Conservation (phyloP, 2,888 invertebrate genomes). For the Eledone cirrhosa region DNA sequence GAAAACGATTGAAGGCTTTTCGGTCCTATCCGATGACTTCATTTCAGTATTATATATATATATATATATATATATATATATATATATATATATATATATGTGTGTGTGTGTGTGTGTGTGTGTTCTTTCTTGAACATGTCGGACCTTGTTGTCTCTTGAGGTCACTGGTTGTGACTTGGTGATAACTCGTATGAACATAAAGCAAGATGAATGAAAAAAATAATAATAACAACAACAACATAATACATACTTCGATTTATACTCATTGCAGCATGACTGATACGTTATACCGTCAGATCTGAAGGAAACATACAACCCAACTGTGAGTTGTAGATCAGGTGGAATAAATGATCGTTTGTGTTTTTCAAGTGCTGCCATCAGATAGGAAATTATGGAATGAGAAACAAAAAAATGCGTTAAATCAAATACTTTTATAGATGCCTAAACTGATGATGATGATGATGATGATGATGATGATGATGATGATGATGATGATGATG, state of each 20-base stretch:
- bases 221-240: neutral
- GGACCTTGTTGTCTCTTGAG: too few relatives aligned
- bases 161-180: too few relatives aligned
- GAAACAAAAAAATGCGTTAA: neutral
- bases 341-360: constrained; percentile 37
- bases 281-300: constrained; percentile 32
- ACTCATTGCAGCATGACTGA: constrained; percentile 38
- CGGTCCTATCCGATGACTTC: too few relatives aligned
- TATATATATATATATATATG: too few relatives aligned
- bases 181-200: too few relatives aligned
- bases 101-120: too few relatives aligned
- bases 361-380: constrained; percentile 33
- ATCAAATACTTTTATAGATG: constrained; percentile 42
- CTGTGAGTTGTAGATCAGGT: constrained; percentile 28
- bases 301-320: constrained; percentile 38
- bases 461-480: neutral
- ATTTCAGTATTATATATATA: too few relatives aligned
- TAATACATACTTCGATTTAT: constrained; percentile 34
- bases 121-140: too few relatives aligned
- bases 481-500: constrained; percentile 28
- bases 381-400: neutral
- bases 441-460: constrained; percentile 22
- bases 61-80: too few relatives aligned
- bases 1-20: too few relatives aligned
- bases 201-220: too few relatives aligned